Evolutionary conservation across 2,113 vertebrate species (phyloP).

Genomic region (Lates calcarifer): DNA sequence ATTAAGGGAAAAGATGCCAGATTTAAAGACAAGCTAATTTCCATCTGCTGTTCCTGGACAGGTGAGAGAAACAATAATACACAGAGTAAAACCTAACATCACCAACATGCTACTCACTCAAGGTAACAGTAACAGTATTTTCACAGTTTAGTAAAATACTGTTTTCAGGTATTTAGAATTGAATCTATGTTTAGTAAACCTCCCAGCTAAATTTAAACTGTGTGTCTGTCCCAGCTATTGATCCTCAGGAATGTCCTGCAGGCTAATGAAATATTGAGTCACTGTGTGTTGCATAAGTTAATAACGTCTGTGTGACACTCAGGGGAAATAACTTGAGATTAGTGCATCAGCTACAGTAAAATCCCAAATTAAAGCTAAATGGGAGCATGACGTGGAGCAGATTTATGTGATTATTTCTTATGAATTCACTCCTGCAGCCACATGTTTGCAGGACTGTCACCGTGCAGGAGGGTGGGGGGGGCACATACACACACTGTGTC

Average conservation of each 20-base stretch:
- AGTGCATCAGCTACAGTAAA: not conserved
- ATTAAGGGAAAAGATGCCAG: no score
- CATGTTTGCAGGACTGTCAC: conserved; percentile 4
- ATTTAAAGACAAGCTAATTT: no score
- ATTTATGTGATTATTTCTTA: not conserved
- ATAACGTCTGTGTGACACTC: not conserved
- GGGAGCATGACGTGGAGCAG: not conserved
- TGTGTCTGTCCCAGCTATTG: not conserved
- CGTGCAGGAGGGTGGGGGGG: no score
- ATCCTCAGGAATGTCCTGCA: not conserved
- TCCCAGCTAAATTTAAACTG: not conserved
- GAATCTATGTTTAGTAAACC: not conserved
- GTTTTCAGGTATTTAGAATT: no score
- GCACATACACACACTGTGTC: not conserved
- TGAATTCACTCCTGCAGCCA: not conserved
- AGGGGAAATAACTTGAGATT: conserved; percentile 2
- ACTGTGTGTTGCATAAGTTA: not conserved
- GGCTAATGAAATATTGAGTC: not conserved
- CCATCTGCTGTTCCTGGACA: no score
- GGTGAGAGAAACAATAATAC: no score
- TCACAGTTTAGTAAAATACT: no score
- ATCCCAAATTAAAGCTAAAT: not conserved
- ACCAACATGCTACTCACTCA: no score
- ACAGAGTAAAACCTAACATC: no score
- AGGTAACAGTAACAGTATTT: no score